Evolutionary conservation across 1,140 invertebrate species (phyloP).

Genomic region (Drosophila ohnishii): DNA sequence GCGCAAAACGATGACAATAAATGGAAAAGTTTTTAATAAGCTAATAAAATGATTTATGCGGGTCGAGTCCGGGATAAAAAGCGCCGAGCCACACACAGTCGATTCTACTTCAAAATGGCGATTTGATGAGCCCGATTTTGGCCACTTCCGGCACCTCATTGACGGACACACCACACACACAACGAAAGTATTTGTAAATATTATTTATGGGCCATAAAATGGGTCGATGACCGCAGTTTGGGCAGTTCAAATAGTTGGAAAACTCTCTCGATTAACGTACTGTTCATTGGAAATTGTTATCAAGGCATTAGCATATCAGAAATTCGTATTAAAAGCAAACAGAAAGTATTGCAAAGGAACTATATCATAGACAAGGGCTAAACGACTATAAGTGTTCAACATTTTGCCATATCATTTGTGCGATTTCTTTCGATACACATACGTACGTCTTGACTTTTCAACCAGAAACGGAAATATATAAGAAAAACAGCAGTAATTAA

Average conservation of each 20-base stretch:
- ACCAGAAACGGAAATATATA: slow-evolving; percentile 28
- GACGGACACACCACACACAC: slow-evolving; percentile 25
- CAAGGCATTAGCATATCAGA: slow-evolving; percentile 73
- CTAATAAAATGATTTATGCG: slow-evolving; percentile 82
- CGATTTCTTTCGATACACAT: slow-evolving; percentile 30
- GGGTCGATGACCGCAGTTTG: slow-evolving; percentile 8
- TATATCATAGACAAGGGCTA: slow-evolving; percentile 52
- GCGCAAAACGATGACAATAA: slow-evolving; percentile 83
- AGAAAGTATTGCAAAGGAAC: slow-evolving; percentile 3
- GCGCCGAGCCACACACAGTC: slow-evolving; percentile 12
- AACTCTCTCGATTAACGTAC: slow-evolving; percentile 17
- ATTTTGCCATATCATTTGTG: slow-evolving; percentile 56
- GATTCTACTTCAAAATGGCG: slow-evolving; percentile 25
- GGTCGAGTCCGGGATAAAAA: slow-evolving; percentile 53
- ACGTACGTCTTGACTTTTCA: slow-evolving; percentile 55
- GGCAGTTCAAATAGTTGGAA: slow-evolving; percentile 51
- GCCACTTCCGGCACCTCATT: slow-evolving; percentile 32
- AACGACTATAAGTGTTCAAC: slow-evolving; percentile 61
- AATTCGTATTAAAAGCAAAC: slow-evolving; percentile 29
- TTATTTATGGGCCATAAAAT: slow-evolving; percentile 25
- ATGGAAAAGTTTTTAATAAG: slow-evolving; percentile 83
- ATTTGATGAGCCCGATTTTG: slow-evolving; percentile 55
- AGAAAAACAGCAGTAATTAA: slow-evolving; percentile 17
- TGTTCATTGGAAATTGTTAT: slow-evolving; percentile 66
- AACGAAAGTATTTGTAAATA: slow-evolving; percentile 54